Percentiles rank a stretch among this genome's conserved stretches.
Evolutionary conservation across 2,888 invertebrate genomes (phyloP).

Genomic region (Drosophila fulvimacula): DNA sequence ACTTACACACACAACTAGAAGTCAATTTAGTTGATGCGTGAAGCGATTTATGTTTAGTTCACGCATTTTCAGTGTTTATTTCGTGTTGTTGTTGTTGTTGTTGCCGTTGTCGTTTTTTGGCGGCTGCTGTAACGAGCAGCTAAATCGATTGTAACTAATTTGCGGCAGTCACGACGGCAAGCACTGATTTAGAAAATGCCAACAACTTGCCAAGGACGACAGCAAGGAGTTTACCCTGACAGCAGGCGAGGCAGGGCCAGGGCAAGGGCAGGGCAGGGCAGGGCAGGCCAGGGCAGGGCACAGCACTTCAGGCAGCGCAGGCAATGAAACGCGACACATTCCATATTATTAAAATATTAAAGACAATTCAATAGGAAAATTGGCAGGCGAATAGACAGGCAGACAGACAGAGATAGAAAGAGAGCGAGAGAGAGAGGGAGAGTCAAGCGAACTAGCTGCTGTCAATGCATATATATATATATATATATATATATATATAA

Average conservation of each 20-base stretch:
- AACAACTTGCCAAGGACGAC: constrained; percentile 38
- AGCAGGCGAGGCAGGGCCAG: neutral
- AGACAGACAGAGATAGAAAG: constrained; percentile 12
- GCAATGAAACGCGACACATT: constrained; percentile 46
- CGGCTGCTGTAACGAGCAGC: constrained; percentile 72
- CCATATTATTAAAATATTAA: constrained; percentile 76
- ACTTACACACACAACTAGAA: constrained; percentile 19
- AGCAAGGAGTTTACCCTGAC: constrained; percentile 30
- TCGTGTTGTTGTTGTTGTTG: constrained; percentile 23
- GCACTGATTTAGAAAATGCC: constrained; percentile 63
- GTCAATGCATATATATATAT: constrained; percentile 62
- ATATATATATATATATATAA: constrained; percentile 66
- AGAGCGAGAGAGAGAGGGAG: constrained; percentile 2
- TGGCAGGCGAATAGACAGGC: constrained; percentile 62
- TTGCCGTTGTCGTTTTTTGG: constrained; percentile 48
- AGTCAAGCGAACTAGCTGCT: constrained; percentile 19
- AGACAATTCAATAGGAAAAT: constrained; percentile 79
- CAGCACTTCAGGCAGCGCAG: constrained; percentile 1
- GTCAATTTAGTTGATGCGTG: constrained; percentile 74
- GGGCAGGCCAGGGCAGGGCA: neutral
- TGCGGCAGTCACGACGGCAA: constrained; percentile 65
- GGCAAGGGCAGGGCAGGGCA: neutral
- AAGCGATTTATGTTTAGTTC: constrained; percentile 67
- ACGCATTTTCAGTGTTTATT: constrained; percentile 51
- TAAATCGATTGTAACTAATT: constrained; percentile 81